A percentile compares a stretch with the other conserved stretches of the same genome.
Conservation (phyloP, 2,888 invertebrate species). For the Pammene aurita region DNA sequence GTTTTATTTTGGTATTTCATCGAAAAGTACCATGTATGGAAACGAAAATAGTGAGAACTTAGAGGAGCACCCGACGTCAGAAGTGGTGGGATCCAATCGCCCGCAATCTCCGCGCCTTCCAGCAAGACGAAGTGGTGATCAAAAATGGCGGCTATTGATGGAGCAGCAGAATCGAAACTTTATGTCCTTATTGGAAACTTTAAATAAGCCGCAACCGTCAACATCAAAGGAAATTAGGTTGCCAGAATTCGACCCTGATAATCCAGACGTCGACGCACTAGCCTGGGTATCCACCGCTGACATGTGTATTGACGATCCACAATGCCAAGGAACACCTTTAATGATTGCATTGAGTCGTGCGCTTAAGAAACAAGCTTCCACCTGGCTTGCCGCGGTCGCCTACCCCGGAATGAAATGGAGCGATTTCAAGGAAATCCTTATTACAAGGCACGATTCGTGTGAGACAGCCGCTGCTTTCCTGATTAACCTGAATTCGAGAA, state of each 20-base stretch:
- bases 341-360: slow-evolving; percentile 20
- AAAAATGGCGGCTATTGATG: slow-evolving; percentile 5
- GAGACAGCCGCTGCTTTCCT: slow-evolving; percentile 4
- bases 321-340: slow-evolving; percentile 13
- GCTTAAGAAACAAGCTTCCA: slow-evolving; percentile 40
- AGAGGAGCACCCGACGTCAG: neutral
- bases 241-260: neutral
- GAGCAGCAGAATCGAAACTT: slow-evolving; percentile 16
- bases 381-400: slow-evolving; percentile 43
- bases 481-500: slow-evolving; percentile 5
- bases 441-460: slow-evolving; percentile 27
- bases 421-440: slow-evolving; percentile 42
- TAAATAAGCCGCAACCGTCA: slow-evolving; percentile 2
- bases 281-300: slow-evolving; percentile 18
- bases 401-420: slow-evolving; percentile 44
- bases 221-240: slow-evolving; percentile 1
- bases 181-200: slow-evolving; percentile 10
- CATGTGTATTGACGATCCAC: slow-evolving; percentile 11
- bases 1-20: neutral
- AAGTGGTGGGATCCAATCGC: slow-evolving; percentile 1
- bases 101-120: neutral
- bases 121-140: neutral
- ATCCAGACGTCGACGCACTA: slow-evolving; percentile 7
- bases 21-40: neutral
- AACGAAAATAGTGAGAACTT: neutral